phyloP scores from a whole-genome alignment of 2,888 invertebrate species.

The Galeruca laticollis region DNA sequence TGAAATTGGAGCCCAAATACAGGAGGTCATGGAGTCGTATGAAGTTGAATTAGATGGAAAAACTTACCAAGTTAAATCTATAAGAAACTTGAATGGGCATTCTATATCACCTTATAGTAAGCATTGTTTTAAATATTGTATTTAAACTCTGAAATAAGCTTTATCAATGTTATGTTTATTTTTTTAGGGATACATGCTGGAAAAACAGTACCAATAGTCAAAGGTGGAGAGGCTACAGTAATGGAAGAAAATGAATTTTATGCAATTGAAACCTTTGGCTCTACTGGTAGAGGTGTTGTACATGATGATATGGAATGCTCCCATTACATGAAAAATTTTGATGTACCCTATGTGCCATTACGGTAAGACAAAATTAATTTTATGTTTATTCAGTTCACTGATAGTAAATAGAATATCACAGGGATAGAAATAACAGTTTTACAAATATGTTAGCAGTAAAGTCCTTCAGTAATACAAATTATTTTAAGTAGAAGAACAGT shows the following conservation, averaged over 20 bases:
- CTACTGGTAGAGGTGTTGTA: conserved; percentile 93
- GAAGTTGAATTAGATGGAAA: conserved; percentile 98
- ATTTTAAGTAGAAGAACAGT: too few relatives aligned
- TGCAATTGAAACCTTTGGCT: conserved; percentile 99
- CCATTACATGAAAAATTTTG: conserved; percentile 99
- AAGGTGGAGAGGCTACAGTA: conserved; percentile 95
- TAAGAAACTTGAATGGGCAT: conserved; percentile 98
- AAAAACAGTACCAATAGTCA: conserved; percentile 99
- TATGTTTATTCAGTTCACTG: too few relatives aligned
- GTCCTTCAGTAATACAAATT: too few relatives aligned
- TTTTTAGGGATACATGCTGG: conserved; percentile 88
- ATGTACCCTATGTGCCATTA: conserved; percentile 90
- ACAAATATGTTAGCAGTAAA: too few relatives aligned
- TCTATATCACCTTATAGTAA: conserved; percentile 98
- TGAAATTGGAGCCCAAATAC: conserved; percentile 96
- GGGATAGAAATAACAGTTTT: too few relatives aligned
- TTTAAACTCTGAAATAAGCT: neutral
- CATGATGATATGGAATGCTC: conserved; percentile 99
- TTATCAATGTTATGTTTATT: neutral
- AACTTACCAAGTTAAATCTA: conserved; percentile 95
- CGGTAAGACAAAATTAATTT: conserved; percentile 68
- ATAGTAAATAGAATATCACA: too few relatives aligned
- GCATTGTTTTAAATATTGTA: conserved; percentile 56
- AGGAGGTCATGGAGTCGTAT: conserved; percentile 99
- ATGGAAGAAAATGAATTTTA: conserved; percentile 99